Evolutionary conservation across 1,140 invertebrate species (phyloP).

Genomic region (Archivesica marissinica): DNA sequence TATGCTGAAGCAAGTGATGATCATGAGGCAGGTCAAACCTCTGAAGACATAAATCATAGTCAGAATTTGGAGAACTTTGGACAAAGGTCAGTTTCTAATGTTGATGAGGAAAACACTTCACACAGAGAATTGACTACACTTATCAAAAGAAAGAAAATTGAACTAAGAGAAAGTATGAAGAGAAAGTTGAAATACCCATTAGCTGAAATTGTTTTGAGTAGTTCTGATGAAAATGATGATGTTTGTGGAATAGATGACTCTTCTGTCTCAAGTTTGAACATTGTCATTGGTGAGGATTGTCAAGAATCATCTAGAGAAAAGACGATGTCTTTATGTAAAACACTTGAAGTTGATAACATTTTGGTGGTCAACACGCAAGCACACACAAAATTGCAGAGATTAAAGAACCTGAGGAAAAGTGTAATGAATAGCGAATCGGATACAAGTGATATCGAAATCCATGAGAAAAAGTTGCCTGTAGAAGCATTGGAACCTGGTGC

Average conservation of each 20-base stretch:
- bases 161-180: slow-evolving; percentile 5
- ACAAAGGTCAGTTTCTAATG: not conserved
- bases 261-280: slow-evolving; percentile 16
- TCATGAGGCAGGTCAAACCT: not conserved
- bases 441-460: slow-evolving; percentile 60
- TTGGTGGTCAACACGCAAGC: slow-evolving; percentile 39
- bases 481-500: slow-evolving; percentile 1
- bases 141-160: slow-evolving; percentile 42
- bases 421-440: slow-evolving; percentile 72
- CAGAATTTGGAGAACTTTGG: not conserved
- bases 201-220: slow-evolving; percentile 70
- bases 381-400: slow-evolving; percentile 68
- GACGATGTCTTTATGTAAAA: slow-evolving; percentile 2
- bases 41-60: not conserved
- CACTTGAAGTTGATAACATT: slow-evolving; percentile 27
- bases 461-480: slow-evolving; percentile 14
- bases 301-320: slow-evolving; percentile 23
- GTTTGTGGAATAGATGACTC: slow-evolving; percentile 73
- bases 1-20: slow-evolving; percentile 34
- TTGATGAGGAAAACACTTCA: not conserved
- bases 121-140: not conserved
- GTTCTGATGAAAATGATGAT: slow-evolving; percentile 57
- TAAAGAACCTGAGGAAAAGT: slow-evolving; percentile 69
- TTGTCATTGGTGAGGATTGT: slow-evolving; percentile 38
- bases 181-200: slow-evolving; percentile 10